Percentiles rank a stretch among this genome's conserved stretches.
These are phyloP conservation scores for Entelurus aequoreus DNA, from an alignment of 2,113 vertebrate species.

Conservation along the genomic window DNA sequence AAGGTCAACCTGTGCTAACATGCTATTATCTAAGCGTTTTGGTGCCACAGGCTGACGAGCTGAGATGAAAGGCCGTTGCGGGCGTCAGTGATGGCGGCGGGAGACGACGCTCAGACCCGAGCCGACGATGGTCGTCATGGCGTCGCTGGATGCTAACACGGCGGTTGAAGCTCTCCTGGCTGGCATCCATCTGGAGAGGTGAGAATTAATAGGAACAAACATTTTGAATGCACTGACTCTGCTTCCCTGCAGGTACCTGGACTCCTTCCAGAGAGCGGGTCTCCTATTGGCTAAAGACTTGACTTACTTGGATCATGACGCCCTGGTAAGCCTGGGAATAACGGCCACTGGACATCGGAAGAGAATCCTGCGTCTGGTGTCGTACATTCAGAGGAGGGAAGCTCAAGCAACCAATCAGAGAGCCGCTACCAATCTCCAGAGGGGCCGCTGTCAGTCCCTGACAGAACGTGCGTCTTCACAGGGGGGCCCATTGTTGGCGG, in stretches of 20 bases:
- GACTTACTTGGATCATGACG: conserved; percentile 71
- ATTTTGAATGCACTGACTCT: background rate
- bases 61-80: background rate
- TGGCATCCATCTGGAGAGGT: conserved; percentile 82
- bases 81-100: conserved; percentile 43
- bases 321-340: conserved; percentile 81
- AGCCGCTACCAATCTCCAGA: conserved; percentile 9
- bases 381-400: conserved; percentile 52
- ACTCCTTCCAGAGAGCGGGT: conserved; percentile 78
- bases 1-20: too few species aligned
- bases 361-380: conserved; percentile 81
- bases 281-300: conserved; percentile 76
- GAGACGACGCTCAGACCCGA: conserved; percentile 26
- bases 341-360: conserved; percentile 92
- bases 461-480: conserved; percentile 30
- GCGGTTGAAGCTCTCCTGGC: conserved; percentile 82
- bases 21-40: too few species aligned
- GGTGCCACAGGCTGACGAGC: too few species aligned
- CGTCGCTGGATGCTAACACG: conserved; percentile 67
- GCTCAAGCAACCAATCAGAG: conserved; percentile 33
- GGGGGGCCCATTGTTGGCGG: background rate
- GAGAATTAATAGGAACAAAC: background rate
- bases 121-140: conserved; percentile 66
- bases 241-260: conserved; percentile 68
- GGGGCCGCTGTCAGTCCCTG: conserved; percentile 59